phyloP scores from a whole-genome alignment of 1,140 invertebrate genomes.

The Lepidurus couesii region DNA sequence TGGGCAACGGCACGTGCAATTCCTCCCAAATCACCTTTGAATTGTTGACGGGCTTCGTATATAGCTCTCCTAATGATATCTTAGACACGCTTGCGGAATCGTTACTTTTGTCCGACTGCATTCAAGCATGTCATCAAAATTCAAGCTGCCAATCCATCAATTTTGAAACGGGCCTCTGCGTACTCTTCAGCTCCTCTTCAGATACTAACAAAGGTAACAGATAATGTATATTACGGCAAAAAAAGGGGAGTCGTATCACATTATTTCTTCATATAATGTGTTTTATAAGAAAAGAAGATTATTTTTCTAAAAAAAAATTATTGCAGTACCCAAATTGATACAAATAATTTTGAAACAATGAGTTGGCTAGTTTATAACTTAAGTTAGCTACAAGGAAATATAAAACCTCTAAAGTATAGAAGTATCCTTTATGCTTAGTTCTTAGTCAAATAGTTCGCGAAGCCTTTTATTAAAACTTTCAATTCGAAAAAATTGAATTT shows the following conservation, averaged over 20 bases:
- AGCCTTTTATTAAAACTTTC: neutral
- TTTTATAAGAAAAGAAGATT: too few species aligned
- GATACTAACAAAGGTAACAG: constrained; percentile 43
- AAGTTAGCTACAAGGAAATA: too few species aligned
- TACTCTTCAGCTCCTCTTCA: constrained; percentile 48
- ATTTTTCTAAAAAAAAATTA: too few species aligned
- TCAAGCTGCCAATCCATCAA: constrained; percentile 47
- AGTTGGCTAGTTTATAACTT: too few species aligned
- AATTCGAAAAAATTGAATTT: neutral
- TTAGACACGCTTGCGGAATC: constrained; percentile 48
- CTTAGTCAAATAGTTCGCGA: too few species aligned
- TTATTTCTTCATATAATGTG: too few species aligned
- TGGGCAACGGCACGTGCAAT: constrained; percentile 31
- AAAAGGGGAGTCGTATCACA: too few species aligned
- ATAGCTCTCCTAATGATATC: constrained; percentile 47
- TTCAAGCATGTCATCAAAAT: constrained; percentile 47
- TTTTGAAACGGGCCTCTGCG: constrained; percentile 53
- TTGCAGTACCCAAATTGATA: too few species aligned
- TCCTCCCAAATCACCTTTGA: constrained; percentile 47
- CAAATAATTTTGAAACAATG: too few species aligned
- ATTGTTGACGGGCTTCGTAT: constrained; percentile 50
- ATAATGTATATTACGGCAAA: neutral
- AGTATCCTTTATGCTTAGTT: too few species aligned
- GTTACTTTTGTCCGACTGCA: constrained; percentile 49
- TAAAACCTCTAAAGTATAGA: too few species aligned